Evolutionary conservation across 2,888 invertebrate genomes (phyloP).

Genomic region (Ophion costatus): DNA sequence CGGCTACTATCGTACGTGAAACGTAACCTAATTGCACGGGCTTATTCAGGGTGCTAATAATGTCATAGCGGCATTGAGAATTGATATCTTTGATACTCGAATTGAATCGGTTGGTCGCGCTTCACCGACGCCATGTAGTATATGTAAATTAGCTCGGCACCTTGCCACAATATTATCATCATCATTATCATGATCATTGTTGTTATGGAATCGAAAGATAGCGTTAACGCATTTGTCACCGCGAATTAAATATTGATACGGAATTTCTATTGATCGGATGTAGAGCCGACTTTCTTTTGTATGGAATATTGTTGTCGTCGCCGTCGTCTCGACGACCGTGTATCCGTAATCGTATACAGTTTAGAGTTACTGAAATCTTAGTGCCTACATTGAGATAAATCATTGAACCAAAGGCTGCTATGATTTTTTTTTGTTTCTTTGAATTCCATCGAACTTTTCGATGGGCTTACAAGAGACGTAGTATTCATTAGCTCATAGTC

Average conservation of each 20-base stretch:
- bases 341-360: slow-evolving; percentile 57
- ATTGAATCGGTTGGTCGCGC: slow-evolving; percentile 43
- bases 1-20: slow-evolving; percentile 21
- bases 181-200: not conserved
- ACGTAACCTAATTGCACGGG: slow-evolving; percentile 16
- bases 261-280: slow-evolving; percentile 33
- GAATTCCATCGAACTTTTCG: not conserved
- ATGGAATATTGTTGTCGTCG: not conserved
- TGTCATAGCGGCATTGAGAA: slow-evolving; percentile 55
- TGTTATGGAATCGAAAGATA: not conserved
- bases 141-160: slow-evolving; percentile 56
- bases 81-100: slow-evolving; percentile 63
- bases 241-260: slow-evolving; percentile 12
- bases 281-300: slow-evolving; percentile 46
- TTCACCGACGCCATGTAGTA: slow-evolving; percentile 51
- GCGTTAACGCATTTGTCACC: slow-evolving; percentile 17
- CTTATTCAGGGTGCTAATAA: slow-evolving; percentile 52
- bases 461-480: slow-evolving; percentile 17
- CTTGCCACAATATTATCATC: slow-evolving; percentile 10
- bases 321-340: slow-evolving; percentile 37
- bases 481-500: slow-evolving; percentile 38
- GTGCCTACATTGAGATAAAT: slow-evolving; percentile 60
- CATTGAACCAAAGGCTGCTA: slow-evolving; percentile 63
- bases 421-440: slow-evolving; percentile 36
- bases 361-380: slow-evolving; percentile 54